Conservation (phyloP, 92 coral and sea anemone genomes). For the Palythoa heliodiscus region DNA sequence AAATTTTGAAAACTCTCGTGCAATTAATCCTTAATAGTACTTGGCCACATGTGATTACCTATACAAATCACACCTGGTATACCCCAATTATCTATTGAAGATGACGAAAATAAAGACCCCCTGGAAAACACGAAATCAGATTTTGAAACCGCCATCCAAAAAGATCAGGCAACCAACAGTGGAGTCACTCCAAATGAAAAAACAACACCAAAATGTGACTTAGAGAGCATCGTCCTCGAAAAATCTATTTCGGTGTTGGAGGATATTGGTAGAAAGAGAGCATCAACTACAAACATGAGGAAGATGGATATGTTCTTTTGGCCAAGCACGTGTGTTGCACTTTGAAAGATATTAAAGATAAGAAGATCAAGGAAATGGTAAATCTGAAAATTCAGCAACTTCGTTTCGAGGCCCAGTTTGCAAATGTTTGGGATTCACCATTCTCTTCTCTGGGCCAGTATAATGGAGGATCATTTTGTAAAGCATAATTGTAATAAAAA, state of each 20-base stretch:
- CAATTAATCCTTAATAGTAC: too few relatives aligned
- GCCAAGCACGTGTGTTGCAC: constrained; percentile 69
- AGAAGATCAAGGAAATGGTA: constrained; percentile 50
- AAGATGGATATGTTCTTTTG: constrained; percentile 60
- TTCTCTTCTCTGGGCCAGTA: constrained; percentile 28
- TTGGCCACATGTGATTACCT: too few relatives aligned
- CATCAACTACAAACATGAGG: constrained; percentile 21
- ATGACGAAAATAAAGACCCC: too few relatives aligned
- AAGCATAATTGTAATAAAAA: background rate
- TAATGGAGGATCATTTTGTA: background rate
- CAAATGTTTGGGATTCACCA: too few relatives aligned
- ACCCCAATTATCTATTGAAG: too few relatives aligned
- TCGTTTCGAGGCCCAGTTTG: constrained; percentile 67
- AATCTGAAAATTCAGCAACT: constrained; percentile 64
- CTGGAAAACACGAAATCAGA: background rate
- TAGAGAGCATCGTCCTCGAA: constrained; percentile 52
- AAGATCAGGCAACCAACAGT: constrained; percentile 3
- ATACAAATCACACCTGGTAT: too few relatives aligned
- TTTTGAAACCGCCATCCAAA: constrained; percentile 1
- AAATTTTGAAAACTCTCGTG: too few relatives aligned
- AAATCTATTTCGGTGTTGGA: constrained; percentile 47
- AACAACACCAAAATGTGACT: constrained; percentile 5
- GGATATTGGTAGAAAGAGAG: constrained; percentile 44
- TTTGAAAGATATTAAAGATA: constrained; percentile 56
- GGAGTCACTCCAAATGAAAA: constrained; percentile 1